Evolutionary conservation across 2,113 vertebrate genomes (phyloP).

Genomic region (Cryptomyrus ogoouensis): DNA sequence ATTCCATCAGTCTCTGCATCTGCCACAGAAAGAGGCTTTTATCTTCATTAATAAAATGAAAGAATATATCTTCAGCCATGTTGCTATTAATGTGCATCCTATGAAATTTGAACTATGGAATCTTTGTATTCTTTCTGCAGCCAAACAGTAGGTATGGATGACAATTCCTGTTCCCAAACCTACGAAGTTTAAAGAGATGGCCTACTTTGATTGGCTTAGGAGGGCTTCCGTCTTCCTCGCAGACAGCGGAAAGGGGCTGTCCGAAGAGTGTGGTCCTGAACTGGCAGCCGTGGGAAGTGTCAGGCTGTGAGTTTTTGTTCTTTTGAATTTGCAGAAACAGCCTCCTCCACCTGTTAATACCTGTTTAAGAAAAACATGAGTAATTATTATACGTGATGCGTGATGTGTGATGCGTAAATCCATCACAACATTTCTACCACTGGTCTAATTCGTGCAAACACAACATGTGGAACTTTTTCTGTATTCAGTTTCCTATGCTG

Average conservation of each 20-base stretch:
- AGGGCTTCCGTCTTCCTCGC: slow-evolving; percentile 51
- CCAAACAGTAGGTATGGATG: not conserved
- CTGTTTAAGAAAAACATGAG: slow-evolving; percentile 29
- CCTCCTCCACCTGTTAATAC: slow-evolving; percentile 66
- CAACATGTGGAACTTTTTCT: not conserved
- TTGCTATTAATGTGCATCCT: not conserved
- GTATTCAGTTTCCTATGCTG: not conserved
- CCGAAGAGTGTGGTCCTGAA: slow-evolving; percentile 60
- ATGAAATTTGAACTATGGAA: not conserved
- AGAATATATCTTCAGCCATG: not conserved
- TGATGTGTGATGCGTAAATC: not conserved
- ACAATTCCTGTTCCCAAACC: not conserved
- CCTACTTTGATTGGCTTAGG: slow-evolving; percentile 67
- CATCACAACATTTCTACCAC: not conserved
- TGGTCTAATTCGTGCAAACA: not conserved
- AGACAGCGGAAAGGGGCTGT: slow-evolving; percentile 62
- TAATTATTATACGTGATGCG: not conserved
- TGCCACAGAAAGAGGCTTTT: not conserved
- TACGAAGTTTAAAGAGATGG: not conserved
- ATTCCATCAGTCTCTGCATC: not conserved
- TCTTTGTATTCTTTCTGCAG: not conserved
- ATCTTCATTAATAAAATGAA: not conserved
- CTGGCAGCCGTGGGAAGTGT: slow-evolving; percentile 45
- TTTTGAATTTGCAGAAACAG: slow-evolving; percentile 53
- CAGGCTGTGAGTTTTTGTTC: slow-evolving; percentile 44